A percentile compares a stretch with the other conserved stretches of the same genome.
Conservation (phyloP, 2,113 vertebrate species). For the Dinomys branickii region DNA sequence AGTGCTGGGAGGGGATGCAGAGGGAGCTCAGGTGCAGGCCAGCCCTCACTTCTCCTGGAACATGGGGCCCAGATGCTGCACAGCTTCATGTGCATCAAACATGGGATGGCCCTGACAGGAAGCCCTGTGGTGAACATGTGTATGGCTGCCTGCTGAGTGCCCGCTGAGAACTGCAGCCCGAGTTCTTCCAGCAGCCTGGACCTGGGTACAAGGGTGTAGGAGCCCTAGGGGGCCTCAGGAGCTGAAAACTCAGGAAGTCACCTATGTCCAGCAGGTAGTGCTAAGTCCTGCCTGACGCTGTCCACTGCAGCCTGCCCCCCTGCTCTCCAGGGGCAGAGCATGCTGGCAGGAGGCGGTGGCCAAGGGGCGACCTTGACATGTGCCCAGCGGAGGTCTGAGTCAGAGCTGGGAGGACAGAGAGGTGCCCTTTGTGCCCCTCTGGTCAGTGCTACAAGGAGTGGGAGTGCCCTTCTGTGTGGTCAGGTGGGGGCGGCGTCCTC, state of each 20-base stretch:
- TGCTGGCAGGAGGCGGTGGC: not conserved
- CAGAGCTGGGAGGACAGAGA: not conserved
- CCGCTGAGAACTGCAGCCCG: not conserved
- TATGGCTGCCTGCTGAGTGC: not conserved
- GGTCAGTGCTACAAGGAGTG: not conserved
- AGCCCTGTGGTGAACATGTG: accelerated
- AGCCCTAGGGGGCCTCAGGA: not conserved
- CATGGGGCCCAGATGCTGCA: not conserved
- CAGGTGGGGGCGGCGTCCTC: not conserved
- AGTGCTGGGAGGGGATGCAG: accelerated
- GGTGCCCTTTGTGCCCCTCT: not conserved
- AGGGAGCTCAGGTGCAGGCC: accelerated
- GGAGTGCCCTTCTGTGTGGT: not conserved
- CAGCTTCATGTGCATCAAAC: not conserved
- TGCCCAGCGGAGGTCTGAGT: not conserved
- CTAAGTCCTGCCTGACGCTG: not conserved
- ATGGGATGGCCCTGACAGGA: too few relatives aligned
- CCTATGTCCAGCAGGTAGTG: not conserved
- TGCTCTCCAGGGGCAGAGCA: not conserved
- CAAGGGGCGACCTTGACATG: not conserved
- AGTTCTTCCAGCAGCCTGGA: not conserved
- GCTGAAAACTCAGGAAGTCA: not conserved
- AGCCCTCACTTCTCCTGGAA: not conserved
- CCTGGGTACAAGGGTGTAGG: accelerated
- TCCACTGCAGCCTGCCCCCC: accelerated